phyloP scores from a whole-genome alignment of 1,140 invertebrate genomes.

The Drosophila parvula region DNA sequence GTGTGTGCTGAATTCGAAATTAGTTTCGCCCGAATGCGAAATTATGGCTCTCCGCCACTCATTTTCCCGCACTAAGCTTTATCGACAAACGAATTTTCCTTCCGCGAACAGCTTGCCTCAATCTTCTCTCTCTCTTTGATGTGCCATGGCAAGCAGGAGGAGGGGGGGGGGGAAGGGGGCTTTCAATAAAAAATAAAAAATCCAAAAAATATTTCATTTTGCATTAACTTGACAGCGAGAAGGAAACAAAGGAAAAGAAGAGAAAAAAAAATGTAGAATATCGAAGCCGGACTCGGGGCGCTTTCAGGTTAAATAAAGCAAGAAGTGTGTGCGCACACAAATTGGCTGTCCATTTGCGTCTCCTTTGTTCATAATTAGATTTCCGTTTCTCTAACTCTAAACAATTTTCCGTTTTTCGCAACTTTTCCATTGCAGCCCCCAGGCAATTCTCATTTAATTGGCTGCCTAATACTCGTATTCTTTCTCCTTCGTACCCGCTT shows the following conservation, averaged over 20 bases:
- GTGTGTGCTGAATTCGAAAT: conserved; percentile 57
- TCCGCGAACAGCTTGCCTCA: conserved; percentile 25
- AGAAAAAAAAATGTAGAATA: conserved; percentile 23
- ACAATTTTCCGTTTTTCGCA: conserved; percentile 26
- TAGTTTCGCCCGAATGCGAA: conserved; percentile 43
- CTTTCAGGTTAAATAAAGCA: conserved; percentile 50
- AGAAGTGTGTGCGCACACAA: conserved; percentile 48
- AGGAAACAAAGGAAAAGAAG: conserved; percentile 14
- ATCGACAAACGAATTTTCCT: conserved; percentile 38
- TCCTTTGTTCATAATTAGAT: conserved; percentile 64
- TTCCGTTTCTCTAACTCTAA: conserved; percentile 48
- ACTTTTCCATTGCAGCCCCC: conserved; percentile 24
- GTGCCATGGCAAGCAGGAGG: neutral
- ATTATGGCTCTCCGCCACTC: conserved; percentile 33
- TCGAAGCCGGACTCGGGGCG: conserved; percentile 39
- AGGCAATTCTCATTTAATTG: conserved; percentile 68
- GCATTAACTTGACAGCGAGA: conserved; percentile 36
- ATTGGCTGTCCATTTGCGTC: conserved; percentile 67
- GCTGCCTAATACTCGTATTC: conserved; percentile 58
- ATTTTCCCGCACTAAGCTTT: conserved; percentile 10
- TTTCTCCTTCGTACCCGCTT: conserved; percentile 17
- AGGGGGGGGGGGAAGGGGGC: neutral
- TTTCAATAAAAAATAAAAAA: conserved; percentile 40
- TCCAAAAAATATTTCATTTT: conserved; percentile 69
- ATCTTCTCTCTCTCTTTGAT: conserved; percentile 30